phyloP scores from a whole-genome alignment of 1,140 invertebrate genomes.

The Hydropsyche tenuis region DNA sequence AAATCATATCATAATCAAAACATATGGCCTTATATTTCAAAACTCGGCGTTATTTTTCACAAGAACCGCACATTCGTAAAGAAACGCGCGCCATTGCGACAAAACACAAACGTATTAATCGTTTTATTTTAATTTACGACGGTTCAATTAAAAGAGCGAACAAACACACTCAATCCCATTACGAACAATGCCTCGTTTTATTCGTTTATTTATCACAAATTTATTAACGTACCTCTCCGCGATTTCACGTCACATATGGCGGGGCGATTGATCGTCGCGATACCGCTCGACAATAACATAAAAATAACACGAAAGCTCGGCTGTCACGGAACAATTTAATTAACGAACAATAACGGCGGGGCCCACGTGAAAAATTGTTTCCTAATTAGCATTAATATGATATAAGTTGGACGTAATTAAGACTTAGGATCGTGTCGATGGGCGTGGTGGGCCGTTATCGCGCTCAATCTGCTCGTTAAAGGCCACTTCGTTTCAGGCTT shows the following conservation, averaged over 20 bases:
- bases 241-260: conserved; percentile 11
- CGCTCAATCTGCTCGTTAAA: conserved; percentile 25
- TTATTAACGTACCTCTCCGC: not conserved
- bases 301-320: not conserved
- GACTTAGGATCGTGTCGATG: conserved; percentile 32
- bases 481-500: conserved; percentile 10
- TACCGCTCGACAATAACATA: not conserved
- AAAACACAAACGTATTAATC: too few relatives aligned
- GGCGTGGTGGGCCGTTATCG: conserved; percentile 22
- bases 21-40: too few relatives aligned
- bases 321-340: conserved; percentile 27
- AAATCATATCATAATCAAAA: too few relatives aligned
- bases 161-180: too few relatives aligned
- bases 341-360: conserved; percentile 10
- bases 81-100: too few relatives aligned
- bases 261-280: conserved; percentile 3
- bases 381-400: conserved; percentile 44
- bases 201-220: too few relatives aligned
- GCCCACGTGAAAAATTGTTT: conserved; percentile 23
- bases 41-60: too few relatives aligned
- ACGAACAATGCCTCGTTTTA: too few relatives aligned
- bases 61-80: too few relatives aligned
- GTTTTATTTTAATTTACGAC: too few relatives aligned
- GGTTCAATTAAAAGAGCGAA: too few relatives aligned
- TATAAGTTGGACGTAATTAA: conserved; percentile 45